These are phyloP conservation scores for Anthophora plumipes DNA, from an alignment of 2,888 invertebrate species.

Conservation along the genomic window DNA sequence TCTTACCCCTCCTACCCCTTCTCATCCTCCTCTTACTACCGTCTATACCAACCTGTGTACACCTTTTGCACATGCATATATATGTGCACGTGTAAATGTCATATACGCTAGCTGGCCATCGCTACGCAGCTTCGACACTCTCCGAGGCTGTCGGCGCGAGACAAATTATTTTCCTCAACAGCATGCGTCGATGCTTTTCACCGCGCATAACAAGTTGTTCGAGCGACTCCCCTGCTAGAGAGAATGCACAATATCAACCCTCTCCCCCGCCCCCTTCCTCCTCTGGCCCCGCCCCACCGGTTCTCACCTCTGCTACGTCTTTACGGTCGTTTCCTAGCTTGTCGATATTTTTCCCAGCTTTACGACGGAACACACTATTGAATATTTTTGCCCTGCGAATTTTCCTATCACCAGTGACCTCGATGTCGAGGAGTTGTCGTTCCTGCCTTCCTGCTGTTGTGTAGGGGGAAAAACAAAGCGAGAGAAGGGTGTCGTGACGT, in stretches of 20 bases:
- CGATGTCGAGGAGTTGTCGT: constrained; percentile 30
- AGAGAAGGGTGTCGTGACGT: neutral
- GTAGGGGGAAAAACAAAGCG: neutral
- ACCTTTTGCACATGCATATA: too few relatives aligned
- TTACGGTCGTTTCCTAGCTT: constrained; percentile 25
- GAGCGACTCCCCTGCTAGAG: constrained; percentile 50
- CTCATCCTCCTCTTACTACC: constrained; percentile 24
- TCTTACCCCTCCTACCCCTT: constrained; percentile 41
- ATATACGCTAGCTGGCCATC: constrained; percentile 47
- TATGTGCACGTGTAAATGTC: constrained; percentile 64
- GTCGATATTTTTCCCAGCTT: constrained; percentile 56
- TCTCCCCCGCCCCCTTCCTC: neutral
- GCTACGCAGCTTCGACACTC: constrained; percentile 43
- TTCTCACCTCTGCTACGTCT: neutral
- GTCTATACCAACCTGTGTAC: too few relatives aligned
- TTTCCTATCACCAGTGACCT: constrained; percentile 54
- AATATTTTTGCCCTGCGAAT: constrained; percentile 52
- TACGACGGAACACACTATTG: constrained; percentile 32
- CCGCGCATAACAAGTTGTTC: constrained; percentile 66
- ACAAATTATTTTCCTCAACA: constrained; percentile 70
- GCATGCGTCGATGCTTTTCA: constrained; percentile 67
- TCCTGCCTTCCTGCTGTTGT: neutral
- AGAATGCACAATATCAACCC: constrained; percentile 51
- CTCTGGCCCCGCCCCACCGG: too few relatives aligned
- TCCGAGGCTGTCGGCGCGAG: constrained; percentile 69